Base-by-base conservation (phyloP, 2,113 vertebrate species). In the Dicaeum eximium region DNA sequence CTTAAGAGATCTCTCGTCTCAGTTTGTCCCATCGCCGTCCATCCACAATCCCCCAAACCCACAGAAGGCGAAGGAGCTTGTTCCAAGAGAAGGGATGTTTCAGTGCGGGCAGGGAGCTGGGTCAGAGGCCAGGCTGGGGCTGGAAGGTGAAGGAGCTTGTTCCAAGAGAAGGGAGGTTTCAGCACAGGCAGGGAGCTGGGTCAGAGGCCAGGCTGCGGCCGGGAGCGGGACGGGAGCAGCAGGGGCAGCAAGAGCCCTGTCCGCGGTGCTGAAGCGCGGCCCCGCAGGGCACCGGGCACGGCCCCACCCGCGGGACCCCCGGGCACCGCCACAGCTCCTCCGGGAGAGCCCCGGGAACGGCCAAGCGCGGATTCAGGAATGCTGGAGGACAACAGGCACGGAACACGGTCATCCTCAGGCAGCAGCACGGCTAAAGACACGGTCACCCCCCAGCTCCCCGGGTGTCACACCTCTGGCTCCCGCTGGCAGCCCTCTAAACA, bases 191-290 rank as follows among this genome's bases (percentile, higher is more conserved):
- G 20, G 7, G 66, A 80, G 67, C 22, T 13, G 62, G 23, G 24
- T 24, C 37, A 15, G 85, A 28, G 51, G 57, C n/a, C 62, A 3
- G 42, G 27, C 27, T 53, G 31, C 60, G 11, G 31, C 69, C 4
- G 10, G 65, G 42, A 38, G 44, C 0, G 10, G 37, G 54, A 33
- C 11, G 7, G 3, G 62, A 8, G 56, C 50, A 0, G 33, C 14
- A 7, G 10, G 69, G 35, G 4, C 15, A 1, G 23, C 7, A 11
- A 47, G 2, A 66, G 30, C 92, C 16, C 95, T 96, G 95, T 94
- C 96, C 96, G 50, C 79, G 95, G 96, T 97, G 95, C 96, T 96
- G 96, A 96, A 95, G 66, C 13, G 16, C 24, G 9, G 37, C 42
- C 78, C 45, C 44, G 17, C 50, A 0, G 24, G 7, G 54, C 7